Conservation (phyloP, 2,113 vertebrate species). For the Rallus limicola region DNA sequence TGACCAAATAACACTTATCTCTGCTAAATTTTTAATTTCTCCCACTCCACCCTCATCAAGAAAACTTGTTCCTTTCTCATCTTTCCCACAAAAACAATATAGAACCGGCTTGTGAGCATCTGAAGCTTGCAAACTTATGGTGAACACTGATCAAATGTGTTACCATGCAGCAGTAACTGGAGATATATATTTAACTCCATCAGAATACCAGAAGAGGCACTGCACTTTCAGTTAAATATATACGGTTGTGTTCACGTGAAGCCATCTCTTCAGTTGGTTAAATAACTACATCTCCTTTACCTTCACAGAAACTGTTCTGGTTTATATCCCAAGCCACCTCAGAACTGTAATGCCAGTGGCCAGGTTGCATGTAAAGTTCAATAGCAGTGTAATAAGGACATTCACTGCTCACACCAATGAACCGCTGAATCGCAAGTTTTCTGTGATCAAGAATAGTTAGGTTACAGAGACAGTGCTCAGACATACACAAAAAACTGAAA, state of each 20-base stretch:
- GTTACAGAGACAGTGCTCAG: neutral
- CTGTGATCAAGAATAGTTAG: neutral
- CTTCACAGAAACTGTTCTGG: neutral
- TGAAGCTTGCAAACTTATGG: neutral
- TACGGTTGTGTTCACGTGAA: neutral
- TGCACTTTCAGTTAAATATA: neutral
- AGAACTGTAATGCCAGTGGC: neutral
- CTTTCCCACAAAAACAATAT: neutral
- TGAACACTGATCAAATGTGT: accelerated
- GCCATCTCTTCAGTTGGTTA: neutral
- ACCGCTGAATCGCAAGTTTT: neutral
- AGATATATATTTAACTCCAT: neutral
- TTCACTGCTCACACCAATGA: neutral
- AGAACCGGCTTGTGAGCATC: neutral
- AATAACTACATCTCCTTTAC: neutral
- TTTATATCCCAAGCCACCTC: neutral
- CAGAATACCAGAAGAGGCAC: neutral
- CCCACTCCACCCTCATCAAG: neutral
- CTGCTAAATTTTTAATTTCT: neutral
- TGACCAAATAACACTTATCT: constrained; percentile 1
- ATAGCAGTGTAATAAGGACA: neutral
- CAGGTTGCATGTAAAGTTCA: neutral
- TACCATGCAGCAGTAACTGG: neutral
- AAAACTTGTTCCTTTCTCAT: neutral
- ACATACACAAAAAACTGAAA: neutral